Percentiles rank a stretch among this genome's conserved stretches.
phyloP scores from a whole-genome alignment of 2,113 vertebrate genomes.

The Synchiropus splendidus region DNA sequence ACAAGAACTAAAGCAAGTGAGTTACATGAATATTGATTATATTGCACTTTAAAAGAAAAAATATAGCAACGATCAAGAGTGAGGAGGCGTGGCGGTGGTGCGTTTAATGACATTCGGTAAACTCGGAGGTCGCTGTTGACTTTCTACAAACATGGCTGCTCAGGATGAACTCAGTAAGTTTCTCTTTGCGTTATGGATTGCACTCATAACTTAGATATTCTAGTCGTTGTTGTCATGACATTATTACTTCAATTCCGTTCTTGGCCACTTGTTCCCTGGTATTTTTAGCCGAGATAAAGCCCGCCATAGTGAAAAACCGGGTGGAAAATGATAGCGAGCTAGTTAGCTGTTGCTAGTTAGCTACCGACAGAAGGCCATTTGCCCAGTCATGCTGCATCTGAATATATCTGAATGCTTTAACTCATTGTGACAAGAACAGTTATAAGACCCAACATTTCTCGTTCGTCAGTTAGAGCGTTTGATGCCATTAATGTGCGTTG shows the following conservation, averaged over 20 bases:
- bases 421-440: too few relatives aligned
- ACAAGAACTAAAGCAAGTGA: too few relatives aligned
- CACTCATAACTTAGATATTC: too few relatives aligned
- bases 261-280: fast-evolving
- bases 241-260: fast-evolving
- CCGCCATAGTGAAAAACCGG: constrained; percentile 2
- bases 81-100: constrained; percentile 8
- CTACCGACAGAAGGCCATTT: constrained; percentile 61
- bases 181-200: constrained; percentile 32
- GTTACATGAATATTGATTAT: too few relatives aligned
- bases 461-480: too few relatives aligned
- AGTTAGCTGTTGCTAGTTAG: constrained; percentile 36
- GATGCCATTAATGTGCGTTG: too few relatives aligned
- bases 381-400: constrained; percentile 72
- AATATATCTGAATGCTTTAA: constrained; percentile 24
- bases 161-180: constrained; percentile 80
- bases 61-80: too few relatives aligned
- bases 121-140: constrained; percentile 33
- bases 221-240: too few relatives aligned
- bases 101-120: constrained; percentile 24
- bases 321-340: constrained; percentile 22
- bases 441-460: too few relatives aligned
- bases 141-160: constrained; percentile 69
- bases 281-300: background rate
- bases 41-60: too few relatives aligned